Evolutionary conservation across 2,888 invertebrate species (phyloP).

Genomic region (Drosophila melanosoma): DNA sequence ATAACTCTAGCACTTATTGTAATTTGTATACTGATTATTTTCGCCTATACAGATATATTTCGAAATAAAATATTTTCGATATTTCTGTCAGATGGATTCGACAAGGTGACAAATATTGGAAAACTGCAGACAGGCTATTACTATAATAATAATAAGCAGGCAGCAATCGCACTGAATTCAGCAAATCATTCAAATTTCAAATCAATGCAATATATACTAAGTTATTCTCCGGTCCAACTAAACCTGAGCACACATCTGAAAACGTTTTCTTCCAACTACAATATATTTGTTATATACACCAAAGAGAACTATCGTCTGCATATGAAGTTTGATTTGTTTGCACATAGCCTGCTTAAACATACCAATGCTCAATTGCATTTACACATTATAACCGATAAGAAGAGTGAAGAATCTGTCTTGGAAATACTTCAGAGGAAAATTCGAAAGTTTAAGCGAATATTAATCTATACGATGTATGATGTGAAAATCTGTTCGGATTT

Average conservation of each 20-base stretch:
- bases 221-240: constrained; percentile 56
- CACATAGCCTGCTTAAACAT: constrained; percentile 82
- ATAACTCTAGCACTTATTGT: constrained; percentile 75
- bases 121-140: constrained; percentile 42
- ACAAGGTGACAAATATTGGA: constrained; percentile 42
- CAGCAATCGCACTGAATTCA: constrained; percentile 12
- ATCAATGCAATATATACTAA: constrained; percentile 64
- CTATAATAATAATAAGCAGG: constrained; percentile 33
- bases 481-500: constrained; percentile 87
- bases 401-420: constrained; percentile 86
- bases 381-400: constrained; percentile 88
- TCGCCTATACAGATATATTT: constrained; percentile 81
- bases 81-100: constrained; percentile 65
- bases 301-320: constrained; percentile 84
- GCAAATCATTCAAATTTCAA: constrained; percentile 41
- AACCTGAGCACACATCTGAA: constrained; percentile 49
- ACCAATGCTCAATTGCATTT: constrained; percentile 86
- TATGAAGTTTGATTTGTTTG: constrained; percentile 83
- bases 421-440: constrained; percentile 85
- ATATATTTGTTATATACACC: constrained; percentile 84
- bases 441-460: constrained; percentile 83
- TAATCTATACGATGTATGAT: constrained; percentile 87
- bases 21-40: constrained; percentile 81
- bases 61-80: constrained; percentile 71
- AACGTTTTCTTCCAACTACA: constrained; percentile 74